Base-by-base conservation (phyloP, 1,140 invertebrate species). In the Diprion similis region DNA sequence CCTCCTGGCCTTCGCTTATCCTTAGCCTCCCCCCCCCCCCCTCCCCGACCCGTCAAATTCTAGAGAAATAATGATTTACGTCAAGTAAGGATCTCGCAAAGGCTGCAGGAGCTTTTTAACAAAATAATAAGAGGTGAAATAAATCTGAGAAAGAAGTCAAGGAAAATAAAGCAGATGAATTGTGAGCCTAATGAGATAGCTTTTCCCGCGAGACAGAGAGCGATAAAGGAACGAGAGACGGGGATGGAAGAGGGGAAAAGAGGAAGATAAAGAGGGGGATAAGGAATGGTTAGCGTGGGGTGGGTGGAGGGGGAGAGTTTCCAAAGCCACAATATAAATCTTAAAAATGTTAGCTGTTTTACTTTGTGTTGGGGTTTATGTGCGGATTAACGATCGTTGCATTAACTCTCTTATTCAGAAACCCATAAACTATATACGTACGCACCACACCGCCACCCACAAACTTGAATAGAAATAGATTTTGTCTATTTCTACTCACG, bases 111-210 rank as follows among this genome's bases (percentile, higher is more conserved):
- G 11, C 51, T 59, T 59, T 59, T 59, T 15, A 59, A 8, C 7
- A 59, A 59, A 59, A 59, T 59, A 59, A 59, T 59, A 59, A 59
- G 51, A 59, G 51, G 51, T 13, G 51, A 59, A 59, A 59, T 59
- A 59, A 59, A 59, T 59, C 51, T 59, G 51, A 59, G 51, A 59
- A 59, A 59, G 51, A 59, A 59, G 51, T 59, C 51, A 59, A 59
- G 51, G 51, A 59, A 59, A 59, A 59, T 59, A 59, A 59, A 59
- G 51, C 51, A 59, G 51, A 59, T 59, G 51, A 59, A 59, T 59
- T 59, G 51, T 59, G 51, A 59, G 51, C 51, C n/a, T 59, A 59
- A 59, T 59, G 51, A 59, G 51, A 59, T 59, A 59, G 51, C 51
- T 13, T 59, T 17, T 59, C 51, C n/a, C 11, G 51, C 11, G 51